A percentile compares a stretch with the other conserved stretches of the same genome.
phyloP scores from a whole-genome alignment of 2,113 vertebrate genomes.

The Okapia johnstoni region DNA sequence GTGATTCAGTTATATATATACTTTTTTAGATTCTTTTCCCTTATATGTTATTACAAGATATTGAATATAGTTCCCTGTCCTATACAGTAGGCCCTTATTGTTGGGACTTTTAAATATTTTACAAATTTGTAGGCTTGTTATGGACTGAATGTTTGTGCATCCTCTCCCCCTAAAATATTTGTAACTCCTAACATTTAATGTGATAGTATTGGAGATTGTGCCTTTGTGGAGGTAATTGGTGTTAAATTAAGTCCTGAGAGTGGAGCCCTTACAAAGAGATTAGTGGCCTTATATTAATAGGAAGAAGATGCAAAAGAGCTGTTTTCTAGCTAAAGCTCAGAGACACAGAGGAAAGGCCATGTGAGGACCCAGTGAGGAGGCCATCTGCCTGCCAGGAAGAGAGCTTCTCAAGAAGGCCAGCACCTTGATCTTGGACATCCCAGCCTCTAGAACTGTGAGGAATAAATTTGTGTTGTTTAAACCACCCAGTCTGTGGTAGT shows the following conservation, averaged over 20 bases:
- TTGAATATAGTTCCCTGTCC: not conserved
- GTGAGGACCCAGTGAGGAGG: not conserved
- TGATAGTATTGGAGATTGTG: not conserved
- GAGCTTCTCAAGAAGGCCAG: not conserved
- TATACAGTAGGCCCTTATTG: not conserved
- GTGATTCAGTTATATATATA: not conserved
- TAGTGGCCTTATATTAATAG: not conserved
- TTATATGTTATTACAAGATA: not conserved
- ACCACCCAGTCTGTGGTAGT: not conserved
- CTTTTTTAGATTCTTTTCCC: not conserved
- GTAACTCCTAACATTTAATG: not conserved
- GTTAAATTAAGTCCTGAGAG: not conserved
- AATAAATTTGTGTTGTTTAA: slow-evolving; percentile 13
- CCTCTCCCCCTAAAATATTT: not conserved
- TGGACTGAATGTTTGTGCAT: not conserved
- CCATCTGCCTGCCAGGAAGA: not conserved
- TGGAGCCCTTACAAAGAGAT: not conserved
- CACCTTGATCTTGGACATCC: not conserved
- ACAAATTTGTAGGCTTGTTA: not conserved
- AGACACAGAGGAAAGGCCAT: not conserved
- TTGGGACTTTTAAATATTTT: not conserved
- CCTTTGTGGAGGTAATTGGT: not conserved
- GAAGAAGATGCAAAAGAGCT: not conserved
- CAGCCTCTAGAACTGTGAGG: not conserved
- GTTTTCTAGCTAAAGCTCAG: not conserved